Percentiles rank a stretch among this genome's conserved stretches.
Evolutionary conservation across 2,888 invertebrate genomes (phyloP).

Genomic region (Drosophila meridiana): DNA sequence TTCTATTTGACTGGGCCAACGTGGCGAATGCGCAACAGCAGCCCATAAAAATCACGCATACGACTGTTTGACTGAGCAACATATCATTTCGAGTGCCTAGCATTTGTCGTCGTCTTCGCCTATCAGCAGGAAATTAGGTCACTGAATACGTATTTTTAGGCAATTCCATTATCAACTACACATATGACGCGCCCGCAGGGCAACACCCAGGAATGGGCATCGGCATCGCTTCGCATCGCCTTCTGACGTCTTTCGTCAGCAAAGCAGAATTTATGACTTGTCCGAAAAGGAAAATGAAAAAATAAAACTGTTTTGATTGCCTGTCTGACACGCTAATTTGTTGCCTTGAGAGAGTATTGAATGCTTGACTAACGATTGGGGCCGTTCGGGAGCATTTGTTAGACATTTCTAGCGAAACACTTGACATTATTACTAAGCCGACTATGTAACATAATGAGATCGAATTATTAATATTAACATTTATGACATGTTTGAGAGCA

Average conservation of each 20-base stretch:
- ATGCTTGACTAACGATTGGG: constrained; percentile 16
- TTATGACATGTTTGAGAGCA: neutral
- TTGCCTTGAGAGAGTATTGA: constrained; percentile 35
- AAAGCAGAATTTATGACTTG: constrained; percentile 20
- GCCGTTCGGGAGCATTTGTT: neutral
- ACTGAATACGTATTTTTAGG: constrained; percentile 70
- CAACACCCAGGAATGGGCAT: constrained; percentile 11
- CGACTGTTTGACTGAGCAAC: constrained; percentile 38
- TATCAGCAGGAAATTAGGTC: constrained; percentile 73
- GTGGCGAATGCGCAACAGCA: constrained; percentile 60
- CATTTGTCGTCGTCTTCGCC: constrained; percentile 47
- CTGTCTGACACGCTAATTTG: constrained; percentile 61
- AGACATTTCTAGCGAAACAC: neutral
- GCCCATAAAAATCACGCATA: constrained; percentile 65
- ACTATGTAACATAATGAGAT: constrained; percentile 3
- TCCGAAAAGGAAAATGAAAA: constrained; percentile 3
- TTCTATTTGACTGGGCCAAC: constrained; percentile 45
- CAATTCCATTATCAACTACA: constrained; percentile 11
- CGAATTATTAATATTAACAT: neutral
- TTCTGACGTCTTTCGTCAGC: constrained; percentile 54
- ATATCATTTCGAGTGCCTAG: constrained; percentile 31
- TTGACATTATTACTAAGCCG: neutral
- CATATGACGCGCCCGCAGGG: constrained; percentile 23
- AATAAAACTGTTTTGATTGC: constrained; percentile 45
- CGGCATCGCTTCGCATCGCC: neutral